phyloP scores from a whole-genome alignment of 2,797 vertebrate genomes.

The Benthosema pterotum region DNA sequence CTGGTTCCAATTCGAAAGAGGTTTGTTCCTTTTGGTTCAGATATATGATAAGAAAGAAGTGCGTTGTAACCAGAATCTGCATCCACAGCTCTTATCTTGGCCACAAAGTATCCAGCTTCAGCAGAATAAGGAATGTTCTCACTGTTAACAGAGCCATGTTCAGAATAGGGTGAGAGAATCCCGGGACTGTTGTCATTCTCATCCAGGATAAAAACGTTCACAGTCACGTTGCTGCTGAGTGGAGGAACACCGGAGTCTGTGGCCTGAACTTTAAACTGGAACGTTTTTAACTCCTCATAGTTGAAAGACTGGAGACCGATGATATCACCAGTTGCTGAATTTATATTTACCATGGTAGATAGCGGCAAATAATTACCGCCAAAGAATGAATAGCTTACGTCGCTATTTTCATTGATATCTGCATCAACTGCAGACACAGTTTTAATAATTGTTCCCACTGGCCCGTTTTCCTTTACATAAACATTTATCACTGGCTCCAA shows the following conservation, averaged over 20 bases:
- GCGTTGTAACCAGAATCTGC: slow-evolving; percentile 45
- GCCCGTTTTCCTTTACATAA: slow-evolving; percentile 87
- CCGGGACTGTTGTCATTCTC: slow-evolving; percentile 7
- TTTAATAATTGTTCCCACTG: slow-evolving; percentile 67
- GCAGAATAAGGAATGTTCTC: slow-evolving; percentile 76
- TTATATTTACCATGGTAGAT: slow-evolving; percentile 55
- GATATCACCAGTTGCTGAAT: slow-evolving; percentile 63
- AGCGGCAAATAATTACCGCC: slow-evolving; percentile 21
- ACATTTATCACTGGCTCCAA: slow-evolving; percentile 75
- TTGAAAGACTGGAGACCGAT: slow-evolving; percentile 56
- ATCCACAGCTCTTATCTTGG: slow-evolving; percentile 49
- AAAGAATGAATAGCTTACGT: slow-evolving; percentile 81
- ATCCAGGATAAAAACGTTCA: slow-evolving; percentile 45
- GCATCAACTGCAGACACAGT: slow-evolving; percentile 81
- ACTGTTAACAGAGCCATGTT: slow-evolving; percentile 78
- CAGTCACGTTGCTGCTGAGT: slow-evolving; percentile 59
- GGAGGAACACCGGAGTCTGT: slow-evolving; percentile 69
- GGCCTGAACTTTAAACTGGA: slow-evolving; percentile 66
- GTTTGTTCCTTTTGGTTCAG: slow-evolving; percentile 39
- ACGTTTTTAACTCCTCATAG: slow-evolving; percentile 54
- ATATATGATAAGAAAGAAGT: slow-evolving; percentile 66
- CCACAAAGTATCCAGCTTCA: slow-evolving; percentile 49
- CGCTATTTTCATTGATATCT: slow-evolving; percentile 82
- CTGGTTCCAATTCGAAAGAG: slow-evolving; percentile 54
- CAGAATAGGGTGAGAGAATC: slow-evolving; percentile 60